phyloP scores from a whole-genome alignment of 2,113 vertebrate species.

The Cavia porcellus region DNA sequence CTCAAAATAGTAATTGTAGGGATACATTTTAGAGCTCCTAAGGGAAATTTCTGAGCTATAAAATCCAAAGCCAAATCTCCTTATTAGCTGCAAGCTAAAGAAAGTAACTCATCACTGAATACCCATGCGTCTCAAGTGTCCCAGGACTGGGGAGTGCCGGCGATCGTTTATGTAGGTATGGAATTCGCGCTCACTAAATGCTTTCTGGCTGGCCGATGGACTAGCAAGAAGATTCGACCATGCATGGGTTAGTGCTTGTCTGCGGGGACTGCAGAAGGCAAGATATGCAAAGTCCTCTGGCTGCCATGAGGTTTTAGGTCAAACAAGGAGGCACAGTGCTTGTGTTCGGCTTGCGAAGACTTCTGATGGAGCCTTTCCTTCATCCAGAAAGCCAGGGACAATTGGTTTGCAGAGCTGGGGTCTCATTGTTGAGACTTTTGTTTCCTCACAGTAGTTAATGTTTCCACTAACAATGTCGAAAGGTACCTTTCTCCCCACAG shows the following conservation, averaged over 20 bases:
- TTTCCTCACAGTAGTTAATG: neutral
- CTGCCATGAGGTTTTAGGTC: neutral
- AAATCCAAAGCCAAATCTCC: slow-evolving; percentile 12
- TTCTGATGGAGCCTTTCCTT: neutral
- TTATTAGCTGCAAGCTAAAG: slow-evolving; percentile 33
- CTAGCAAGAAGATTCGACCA: neutral
- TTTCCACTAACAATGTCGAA: neutral
- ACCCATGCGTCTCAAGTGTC: neutral
- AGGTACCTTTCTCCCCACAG: neutral
- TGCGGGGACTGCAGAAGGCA: neutral
- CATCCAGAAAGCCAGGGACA: neutral
- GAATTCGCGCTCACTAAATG: neutral
- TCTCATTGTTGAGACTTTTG: neutral
- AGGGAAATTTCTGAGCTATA: neutral
- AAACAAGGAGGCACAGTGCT: neutral
- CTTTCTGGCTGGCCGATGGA: neutral
- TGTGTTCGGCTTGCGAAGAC: neutral
- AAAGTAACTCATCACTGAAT: neutral
- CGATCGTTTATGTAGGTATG: neutral
- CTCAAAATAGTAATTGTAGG: slow-evolving; percentile 7
- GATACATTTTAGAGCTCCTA: neutral
- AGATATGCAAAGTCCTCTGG: neutral
- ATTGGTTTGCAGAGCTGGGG: neutral
- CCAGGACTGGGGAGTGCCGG: neutral
- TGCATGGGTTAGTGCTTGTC: neutral